These are phyloP conservation scores for Hippocampus zosterae DNA, from an alignment of 2,113 vertebrate genomes.

Conservation along the genomic window DNA sequence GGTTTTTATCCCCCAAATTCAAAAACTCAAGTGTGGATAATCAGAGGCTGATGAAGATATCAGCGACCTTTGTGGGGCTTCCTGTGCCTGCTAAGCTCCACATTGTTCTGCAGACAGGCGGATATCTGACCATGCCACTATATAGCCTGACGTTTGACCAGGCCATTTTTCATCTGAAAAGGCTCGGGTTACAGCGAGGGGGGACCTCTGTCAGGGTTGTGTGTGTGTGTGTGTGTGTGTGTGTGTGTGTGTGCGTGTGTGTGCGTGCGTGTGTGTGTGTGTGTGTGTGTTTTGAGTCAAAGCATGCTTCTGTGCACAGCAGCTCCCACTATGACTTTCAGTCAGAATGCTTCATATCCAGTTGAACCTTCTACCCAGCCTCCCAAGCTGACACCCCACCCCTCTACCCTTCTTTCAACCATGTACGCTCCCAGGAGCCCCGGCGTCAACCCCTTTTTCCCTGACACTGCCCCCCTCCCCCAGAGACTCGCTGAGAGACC, in stretches of 20 bases:
- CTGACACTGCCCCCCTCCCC: slow-evolving; percentile 40
- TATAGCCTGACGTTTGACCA: slow-evolving; percentile 50
- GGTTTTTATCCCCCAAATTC: not conserved
- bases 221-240: slow-evolving; percentile 20
- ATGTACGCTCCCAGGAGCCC: slow-evolving; percentile 13
- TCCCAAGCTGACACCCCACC: slow-evolving; percentile 32
- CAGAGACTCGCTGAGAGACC: slow-evolving; percentile 68
- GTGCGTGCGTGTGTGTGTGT: slow-evolving; percentile 19
- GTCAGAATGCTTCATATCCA: slow-evolving; percentile 59
- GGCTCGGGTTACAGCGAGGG: slow-evolving; percentile 54
- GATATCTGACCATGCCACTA: slow-evolving; percentile 41
- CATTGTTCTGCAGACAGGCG: slow-evolving; percentile 45
- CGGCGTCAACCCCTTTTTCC: slow-evolving; percentile 28
- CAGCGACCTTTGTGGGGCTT: slow-evolving; percentile 32
- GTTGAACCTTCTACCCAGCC: slow-evolving; percentile 73
- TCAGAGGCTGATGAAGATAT: slow-evolving; percentile 24
- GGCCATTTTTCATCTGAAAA: slow-evolving; percentile 57
- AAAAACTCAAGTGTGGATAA: not conserved
- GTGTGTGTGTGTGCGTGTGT: slow-evolving; percentile 24
- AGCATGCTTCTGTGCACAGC: slow-evolving; percentile 22
- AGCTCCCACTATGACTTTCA: slow-evolving; percentile 55
- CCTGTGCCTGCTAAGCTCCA: slow-evolving; percentile 24
- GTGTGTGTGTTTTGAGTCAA: slow-evolving; percentile 23
- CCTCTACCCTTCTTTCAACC: slow-evolving; percentile 40
- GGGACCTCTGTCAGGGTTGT: slow-evolving; percentile 18